Conservation (phyloP, 2,888 invertebrate species). For the Seira sanloemensis region DNA sequence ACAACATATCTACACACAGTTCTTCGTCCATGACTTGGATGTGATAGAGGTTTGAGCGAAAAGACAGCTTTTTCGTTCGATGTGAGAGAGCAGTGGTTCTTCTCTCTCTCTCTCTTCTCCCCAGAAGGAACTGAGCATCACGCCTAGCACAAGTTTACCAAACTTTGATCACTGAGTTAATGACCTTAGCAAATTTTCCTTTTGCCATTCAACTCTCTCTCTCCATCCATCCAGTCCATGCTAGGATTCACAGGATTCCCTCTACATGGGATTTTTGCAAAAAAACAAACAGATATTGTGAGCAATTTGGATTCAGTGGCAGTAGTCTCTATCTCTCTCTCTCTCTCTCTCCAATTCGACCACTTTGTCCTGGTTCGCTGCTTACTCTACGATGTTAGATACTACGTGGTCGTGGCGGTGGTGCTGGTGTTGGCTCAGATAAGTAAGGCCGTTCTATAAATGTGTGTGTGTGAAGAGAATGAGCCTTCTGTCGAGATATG, state of each 20-base stretch:
- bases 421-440: neutral
- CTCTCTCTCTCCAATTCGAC: neutral
- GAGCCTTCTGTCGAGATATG: too few species aligned
- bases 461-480: too few species aligned
- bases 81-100: too few species aligned
- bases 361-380: neutral
- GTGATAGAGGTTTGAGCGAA: neutral
- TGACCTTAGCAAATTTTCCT: slow-evolving; percentile 72
- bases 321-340: slow-evolving; percentile 13
- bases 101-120: neutral
- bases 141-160: slow-evolving; percentile 52
- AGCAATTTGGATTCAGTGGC: slow-evolving; percentile 36
- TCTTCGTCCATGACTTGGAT: neutral
- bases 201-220: slow-evolving; percentile 61
- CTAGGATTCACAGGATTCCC: slow-evolving; percentile 1
- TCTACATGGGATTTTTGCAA: slow-evolving; percentile 51
- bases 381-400: too few species aligned
- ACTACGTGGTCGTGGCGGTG: neutral
- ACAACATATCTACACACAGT: neutral
- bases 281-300: slow-evolving; percentile 1
- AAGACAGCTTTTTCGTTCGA: neutral
- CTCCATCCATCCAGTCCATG: slow-evolving; percentile 19
- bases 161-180: slow-evolving; percentile 71
- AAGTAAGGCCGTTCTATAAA: too few species aligned
- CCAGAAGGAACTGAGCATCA: neutral